These are phyloP conservation scores for Apteryx owenii DNA, from an alignment of 2,113 vertebrate genomes.

Conservation along the genomic window DNA sequence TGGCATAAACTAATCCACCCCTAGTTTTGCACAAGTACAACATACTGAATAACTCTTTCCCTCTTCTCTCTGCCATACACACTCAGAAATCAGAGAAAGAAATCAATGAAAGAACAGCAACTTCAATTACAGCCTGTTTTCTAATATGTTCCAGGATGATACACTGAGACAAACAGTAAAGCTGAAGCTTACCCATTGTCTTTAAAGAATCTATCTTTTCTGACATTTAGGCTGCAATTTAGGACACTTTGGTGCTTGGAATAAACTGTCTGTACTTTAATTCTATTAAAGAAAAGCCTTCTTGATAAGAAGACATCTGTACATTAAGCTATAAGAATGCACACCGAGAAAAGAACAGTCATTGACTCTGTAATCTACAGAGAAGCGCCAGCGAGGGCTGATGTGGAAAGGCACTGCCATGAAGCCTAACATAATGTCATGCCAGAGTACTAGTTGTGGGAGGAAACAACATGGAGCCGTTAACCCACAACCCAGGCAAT, in stretches of 20 bases:
- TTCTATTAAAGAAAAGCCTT: background rate
- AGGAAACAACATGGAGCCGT: background rate
- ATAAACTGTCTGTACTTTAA: background rate
- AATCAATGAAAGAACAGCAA: constrained; percentile 14
- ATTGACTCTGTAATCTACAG: background rate
- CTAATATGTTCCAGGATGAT: background rate
- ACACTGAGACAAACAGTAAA: background rate
- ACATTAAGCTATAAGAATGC: background rate
- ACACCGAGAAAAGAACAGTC: background rate
- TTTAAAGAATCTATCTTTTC: background rate
- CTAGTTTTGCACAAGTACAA: background rate
- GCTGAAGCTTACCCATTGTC: background rate
- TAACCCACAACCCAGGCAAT: background rate
- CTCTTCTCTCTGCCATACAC: background rate
- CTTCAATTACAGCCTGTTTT: background rate
- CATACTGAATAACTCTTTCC: background rate
- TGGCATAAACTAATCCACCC: background rate
- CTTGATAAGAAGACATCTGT: background rate
- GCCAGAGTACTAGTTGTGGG: background rate
- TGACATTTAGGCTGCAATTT: background rate
- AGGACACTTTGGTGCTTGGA: background rate
- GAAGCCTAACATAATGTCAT: background rate
- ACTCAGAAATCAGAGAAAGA: background rate
- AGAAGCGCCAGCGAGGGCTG: background rate
- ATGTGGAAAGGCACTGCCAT: background rate